Evolutionary conservation across 1,140 invertebrate species (phyloP).

Genomic region (Drosophila neocordata): DNA sequence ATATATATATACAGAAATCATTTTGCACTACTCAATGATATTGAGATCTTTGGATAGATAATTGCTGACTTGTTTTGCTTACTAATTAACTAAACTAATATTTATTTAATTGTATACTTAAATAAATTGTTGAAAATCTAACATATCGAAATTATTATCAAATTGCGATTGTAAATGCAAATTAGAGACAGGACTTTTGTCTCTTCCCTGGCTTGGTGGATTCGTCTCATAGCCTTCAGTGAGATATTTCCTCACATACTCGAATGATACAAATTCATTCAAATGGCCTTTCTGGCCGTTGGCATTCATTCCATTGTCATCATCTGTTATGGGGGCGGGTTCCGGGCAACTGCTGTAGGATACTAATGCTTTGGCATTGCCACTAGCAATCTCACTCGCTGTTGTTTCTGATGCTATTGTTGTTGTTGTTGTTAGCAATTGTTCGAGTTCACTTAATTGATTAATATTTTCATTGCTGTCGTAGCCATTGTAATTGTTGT

Average conservation of each 20-base stretch:
- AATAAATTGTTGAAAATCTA: conserved; percentile 76
- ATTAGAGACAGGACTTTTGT: conserved; percentile 39
- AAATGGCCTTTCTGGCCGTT: conserved; percentile 46
- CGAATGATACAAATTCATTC: conserved; percentile 79
- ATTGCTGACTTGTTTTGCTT: conserved; percentile 31
- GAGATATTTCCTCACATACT: conserved; percentile 80
- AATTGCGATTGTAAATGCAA: conserved; percentile 55
- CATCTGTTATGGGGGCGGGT: conserved; percentile 18
- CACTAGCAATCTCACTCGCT: neutral
- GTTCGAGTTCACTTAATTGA: conserved; percentile 77
- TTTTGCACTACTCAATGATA: conserved; percentile 40
- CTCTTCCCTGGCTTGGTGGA: conserved; percentile 1
- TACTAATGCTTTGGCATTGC: conserved; percentile 22
- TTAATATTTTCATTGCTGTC: conserved; percentile 59
- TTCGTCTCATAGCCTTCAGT: conserved; percentile 60
- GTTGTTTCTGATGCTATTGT: neutral
- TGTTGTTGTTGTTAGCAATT: conserved; percentile 49
- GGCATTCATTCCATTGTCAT: conserved; percentile 38
- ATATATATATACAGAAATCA: conserved; percentile 34
- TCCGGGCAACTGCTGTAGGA: neutral
- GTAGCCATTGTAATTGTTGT: conserved; percentile 39
- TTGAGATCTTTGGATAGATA: conserved; percentile 69
- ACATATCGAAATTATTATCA: conserved; percentile 70
- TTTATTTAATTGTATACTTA: conserved; percentile 9
- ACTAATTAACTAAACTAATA: neutral